Percentiles rank a stretch among this genome's conserved stretches.
Evolutionary conservation across 2,797 vertebrate species (phyloP).

Genomic region (Leptoclinus maculatus): DNA sequence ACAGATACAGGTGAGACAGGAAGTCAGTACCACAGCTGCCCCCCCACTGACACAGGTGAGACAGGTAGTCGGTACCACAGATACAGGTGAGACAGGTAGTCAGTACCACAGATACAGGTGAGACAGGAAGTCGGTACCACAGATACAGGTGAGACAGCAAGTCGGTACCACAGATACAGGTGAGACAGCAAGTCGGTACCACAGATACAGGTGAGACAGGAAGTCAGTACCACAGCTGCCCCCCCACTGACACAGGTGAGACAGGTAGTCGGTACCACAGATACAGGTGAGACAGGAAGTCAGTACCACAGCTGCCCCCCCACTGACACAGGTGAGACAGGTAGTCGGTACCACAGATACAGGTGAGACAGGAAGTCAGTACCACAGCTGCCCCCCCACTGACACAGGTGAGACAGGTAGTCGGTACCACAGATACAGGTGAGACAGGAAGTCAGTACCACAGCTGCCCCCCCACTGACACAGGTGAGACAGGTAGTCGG

Average conservation of each 20-base stretch:
- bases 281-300: too few species aligned
- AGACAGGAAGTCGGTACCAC: slow-evolving; percentile 8
- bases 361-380: slow-evolving; percentile 72
- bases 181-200: slow-evolving; percentile 64
- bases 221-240: slow-evolving; percentile 84
- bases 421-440: too few species aligned
- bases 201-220: slow-evolving; percentile 84
- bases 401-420: too few species aligned
- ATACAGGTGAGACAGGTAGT: too few species aligned
- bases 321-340: too few species aligned
- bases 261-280: background rate
- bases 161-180: too few species aligned
- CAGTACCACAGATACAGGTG: slow-evolving; percentile 87
- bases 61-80: too few species aligned
- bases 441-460: slow-evolving; percentile 78
- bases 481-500: slow-evolving; percentile 77
- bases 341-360: slow-evolving; percentile 85
- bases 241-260: slow-evolving; percentile 86
- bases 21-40: too few species aligned
- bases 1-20: slow-evolving; percentile 83
- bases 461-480: slow-evolving; percentile 79
- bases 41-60: too few species aligned
- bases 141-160: too few species aligned
- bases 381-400: too few species aligned
- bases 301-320: too few species aligned